Percentiles rank a stretch among this genome's conserved stretches.
phyloP scores from a whole-genome alignment of 2,797 vertebrate species.

The Spinus pinus region DNA sequence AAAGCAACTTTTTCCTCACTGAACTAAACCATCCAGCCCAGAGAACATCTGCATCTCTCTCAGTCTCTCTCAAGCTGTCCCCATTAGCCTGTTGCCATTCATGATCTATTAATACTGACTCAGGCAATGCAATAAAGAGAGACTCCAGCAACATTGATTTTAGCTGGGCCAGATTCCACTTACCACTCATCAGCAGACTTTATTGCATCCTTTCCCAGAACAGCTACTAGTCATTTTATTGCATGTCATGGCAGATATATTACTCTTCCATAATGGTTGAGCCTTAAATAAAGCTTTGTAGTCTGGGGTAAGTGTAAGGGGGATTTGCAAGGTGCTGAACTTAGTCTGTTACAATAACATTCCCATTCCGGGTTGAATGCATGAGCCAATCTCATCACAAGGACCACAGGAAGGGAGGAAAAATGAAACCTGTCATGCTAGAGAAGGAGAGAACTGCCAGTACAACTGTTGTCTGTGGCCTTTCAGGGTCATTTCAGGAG shows the following conservation, averaged over 20 bases:
- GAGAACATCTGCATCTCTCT: neutral
- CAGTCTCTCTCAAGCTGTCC: neutral
- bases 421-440: neutral
- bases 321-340: conserved; percentile 34
- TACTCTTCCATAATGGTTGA: conserved; percentile 47
- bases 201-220: conserved; percentile 71
- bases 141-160: conserved; percentile 69
- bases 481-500: conserved; percentile 16
- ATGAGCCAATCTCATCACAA: neutral
- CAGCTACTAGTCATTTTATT: conserved; percentile 66
- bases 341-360: conserved; percentile 6
- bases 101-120: conserved; percentile 66
- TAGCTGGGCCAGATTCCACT: conserved; percentile 65
- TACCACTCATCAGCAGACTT: conserved; percentile 64
- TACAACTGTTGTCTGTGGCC: neutral
- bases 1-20: neutral
- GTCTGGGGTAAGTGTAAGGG: neutral
- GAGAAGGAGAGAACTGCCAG: neutral
- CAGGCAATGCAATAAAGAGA: conserved; percentile 59
- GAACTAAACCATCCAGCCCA: neutral
- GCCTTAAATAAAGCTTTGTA: conserved; percentile 61
- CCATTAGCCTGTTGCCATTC: conserved; percentile 59
- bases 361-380: neutral
- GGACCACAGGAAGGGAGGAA: neutral
- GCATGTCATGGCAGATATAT: conserved; percentile 60